Evolutionary conservation across 2,797 vertebrate species (phyloP).

Genomic region (Steatocranus sp.): DNA sequence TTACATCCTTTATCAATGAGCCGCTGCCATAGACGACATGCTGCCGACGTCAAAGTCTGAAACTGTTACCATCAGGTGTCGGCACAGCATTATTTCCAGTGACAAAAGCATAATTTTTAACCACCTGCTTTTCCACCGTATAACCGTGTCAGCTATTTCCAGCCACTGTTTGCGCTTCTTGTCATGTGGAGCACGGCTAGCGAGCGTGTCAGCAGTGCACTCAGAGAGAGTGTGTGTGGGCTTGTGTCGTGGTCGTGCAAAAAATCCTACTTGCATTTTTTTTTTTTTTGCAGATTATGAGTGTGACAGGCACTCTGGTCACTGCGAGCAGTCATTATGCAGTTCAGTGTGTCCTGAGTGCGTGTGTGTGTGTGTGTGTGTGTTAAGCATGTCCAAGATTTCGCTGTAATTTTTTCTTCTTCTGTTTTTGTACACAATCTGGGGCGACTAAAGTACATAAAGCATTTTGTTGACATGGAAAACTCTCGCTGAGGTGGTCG

Average conservation of each 20-base stretch:
- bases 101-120: background rate
- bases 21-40: rapidly evolving
- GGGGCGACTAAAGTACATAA: rapidly evolving
- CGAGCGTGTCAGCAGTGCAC: background rate
- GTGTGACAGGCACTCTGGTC: background rate
- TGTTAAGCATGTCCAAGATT: background rate
- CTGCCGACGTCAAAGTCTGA: background rate
- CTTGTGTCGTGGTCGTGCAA: background rate
- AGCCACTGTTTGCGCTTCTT: background rate
- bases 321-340: background rate
- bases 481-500: background rate
- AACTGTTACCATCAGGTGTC: background rate
- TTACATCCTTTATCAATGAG: background rate
- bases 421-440: background rate
- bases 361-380: background rate
- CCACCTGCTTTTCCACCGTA: background rate
- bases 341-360: background rate
- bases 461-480: background rate
- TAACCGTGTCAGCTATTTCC: background rate
- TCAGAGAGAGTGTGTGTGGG: rapidly evolving
- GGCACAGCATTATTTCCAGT: background rate
- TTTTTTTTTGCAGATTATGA: background rate
- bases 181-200: background rate
- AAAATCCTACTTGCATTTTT: background rate
- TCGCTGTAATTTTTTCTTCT: background rate